phyloP scores from a whole-genome alignment of 2,888 invertebrate genomes.

The Opisthograptis luteolata region DNA sequence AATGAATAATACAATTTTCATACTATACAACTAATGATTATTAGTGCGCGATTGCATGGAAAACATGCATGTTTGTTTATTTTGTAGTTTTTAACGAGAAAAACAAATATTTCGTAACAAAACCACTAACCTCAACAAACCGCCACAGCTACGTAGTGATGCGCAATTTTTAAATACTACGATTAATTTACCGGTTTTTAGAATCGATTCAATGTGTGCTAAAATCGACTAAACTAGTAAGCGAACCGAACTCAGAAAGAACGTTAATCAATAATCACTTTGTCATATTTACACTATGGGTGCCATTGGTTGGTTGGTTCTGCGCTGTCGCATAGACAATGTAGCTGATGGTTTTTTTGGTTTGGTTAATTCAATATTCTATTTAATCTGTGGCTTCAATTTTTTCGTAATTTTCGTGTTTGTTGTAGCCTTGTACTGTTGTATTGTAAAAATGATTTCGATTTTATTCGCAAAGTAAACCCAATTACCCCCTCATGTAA shows the following conservation, averaged over 20 bases:
- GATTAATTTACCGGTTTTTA: no score
- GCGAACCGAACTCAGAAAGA: no score
- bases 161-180: no score
- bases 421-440: neutral
- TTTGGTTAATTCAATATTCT: no score
- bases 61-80: conserved; percentile 30
- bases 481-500: neutral
- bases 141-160: conserved; percentile 68
- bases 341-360: no score
- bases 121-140: conserved; percentile 76
- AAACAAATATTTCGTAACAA: conserved; percentile 59
- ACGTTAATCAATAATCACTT: no score
- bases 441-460: conserved; percentile 9
- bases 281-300: no score
- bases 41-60: neutral
- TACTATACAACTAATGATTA: conserved; percentile 13
- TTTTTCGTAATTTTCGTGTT: no score
- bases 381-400: no score
- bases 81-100: conserved; percentile 42
- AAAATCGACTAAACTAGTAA: conserved; percentile 7
- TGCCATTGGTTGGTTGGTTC: no score
- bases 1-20: conserved; percentile 56
- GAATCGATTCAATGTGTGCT: no score
- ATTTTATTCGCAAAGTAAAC: neutral
- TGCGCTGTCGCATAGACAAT: no score